Conservation (phyloP, 2,797 vertebrate species). For the Melanogrammus aeglefinus region DNA sequence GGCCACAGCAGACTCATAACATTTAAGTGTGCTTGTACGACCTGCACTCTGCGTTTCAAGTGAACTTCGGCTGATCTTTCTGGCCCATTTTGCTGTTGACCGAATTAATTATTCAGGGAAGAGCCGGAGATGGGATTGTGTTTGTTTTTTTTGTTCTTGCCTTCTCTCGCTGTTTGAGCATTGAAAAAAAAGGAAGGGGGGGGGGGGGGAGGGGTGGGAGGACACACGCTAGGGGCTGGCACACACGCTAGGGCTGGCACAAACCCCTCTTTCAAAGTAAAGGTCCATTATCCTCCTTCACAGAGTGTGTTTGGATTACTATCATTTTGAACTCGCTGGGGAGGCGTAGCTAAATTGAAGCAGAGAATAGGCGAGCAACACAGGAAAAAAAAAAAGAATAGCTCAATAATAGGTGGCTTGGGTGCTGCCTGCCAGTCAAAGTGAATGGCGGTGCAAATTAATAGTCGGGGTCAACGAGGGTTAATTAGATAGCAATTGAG, state of each 20-base stretch:
- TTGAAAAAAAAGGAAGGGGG: neutral
- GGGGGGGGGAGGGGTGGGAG: too few relatives aligned
- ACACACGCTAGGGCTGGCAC: neutral
- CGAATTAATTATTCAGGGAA: too few relatives aligned
- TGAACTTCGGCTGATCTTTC: too few relatives aligned
- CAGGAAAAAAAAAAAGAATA: neutral
- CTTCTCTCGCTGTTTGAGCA: too few relatives aligned
- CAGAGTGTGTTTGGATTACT: neutral
- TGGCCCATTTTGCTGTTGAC: too few relatives aligned
- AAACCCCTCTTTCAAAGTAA: constrained; percentile 3
- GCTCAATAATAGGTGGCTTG: constrained; percentile 20
- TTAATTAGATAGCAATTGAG: constrained; percentile 42
- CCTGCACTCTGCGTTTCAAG: too few relatives aligned
- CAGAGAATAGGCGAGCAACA: constrained; percentile 4
- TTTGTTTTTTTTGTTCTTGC: too few relatives aligned
- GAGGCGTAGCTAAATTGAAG: constrained; percentile 2
- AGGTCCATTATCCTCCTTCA: neutral
- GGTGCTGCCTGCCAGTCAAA: constrained; percentile 38
- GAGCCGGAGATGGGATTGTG: too few relatives aligned
- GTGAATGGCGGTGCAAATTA: constrained; percentile 39
- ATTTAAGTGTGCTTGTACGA: too few relatives aligned
- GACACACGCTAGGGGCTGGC: too few relatives aligned
- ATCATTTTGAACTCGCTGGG: neutral
- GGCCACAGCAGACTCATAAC: too few relatives aligned
- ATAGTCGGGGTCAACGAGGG: constrained; percentile 38